Conservation (phyloP, 2,113 vertebrate species). For the Lophochroa leadbeateri region DNA sequence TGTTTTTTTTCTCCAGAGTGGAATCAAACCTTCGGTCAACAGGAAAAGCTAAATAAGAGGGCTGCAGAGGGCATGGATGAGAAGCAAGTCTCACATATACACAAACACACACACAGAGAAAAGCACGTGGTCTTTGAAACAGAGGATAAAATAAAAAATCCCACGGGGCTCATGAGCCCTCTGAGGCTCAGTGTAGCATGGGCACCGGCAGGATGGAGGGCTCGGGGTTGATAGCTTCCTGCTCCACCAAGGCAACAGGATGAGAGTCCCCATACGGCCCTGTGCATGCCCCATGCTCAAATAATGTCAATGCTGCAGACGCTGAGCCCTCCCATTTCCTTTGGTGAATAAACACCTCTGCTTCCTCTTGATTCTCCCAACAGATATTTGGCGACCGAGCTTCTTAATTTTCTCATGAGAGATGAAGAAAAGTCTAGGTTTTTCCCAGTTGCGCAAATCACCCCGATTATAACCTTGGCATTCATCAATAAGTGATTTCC, state of each 20-base stretch:
- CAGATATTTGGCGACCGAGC: slow-evolving; percentile 42
- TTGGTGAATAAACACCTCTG: slow-evolving; percentile 45
- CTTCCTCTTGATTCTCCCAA: slow-evolving; percentile 63
- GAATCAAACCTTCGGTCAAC: neutral
- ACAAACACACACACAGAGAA: neutral
- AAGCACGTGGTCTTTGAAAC: neutral
- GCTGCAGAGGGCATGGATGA: neutral
- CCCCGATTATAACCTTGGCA: neutral
- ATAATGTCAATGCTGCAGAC: slow-evolving; percentile 14
- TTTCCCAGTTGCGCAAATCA: slow-evolving; percentile 52
- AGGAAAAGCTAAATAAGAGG: neutral
- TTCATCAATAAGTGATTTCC: neutral
- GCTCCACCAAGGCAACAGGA: slow-evolving; percentile 45
- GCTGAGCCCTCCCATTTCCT: slow-evolving; percentile 59
- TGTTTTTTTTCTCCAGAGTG: neutral
- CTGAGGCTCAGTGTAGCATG: neutral
- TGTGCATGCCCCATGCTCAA: neutral
- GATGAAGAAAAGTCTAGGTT: slow-evolving; percentile 49
- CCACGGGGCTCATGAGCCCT: neutral
- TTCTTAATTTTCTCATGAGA: slow-evolving; percentile 36
- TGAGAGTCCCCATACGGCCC: slow-evolving; percentile 30
- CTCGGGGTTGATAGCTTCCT: slow-evolving; percentile 13
- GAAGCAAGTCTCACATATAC: neutral
- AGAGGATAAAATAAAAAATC: neutral
- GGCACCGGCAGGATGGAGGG: neutral